Conservation (phyloP, 2,797 vertebrate species). For the Sebastes miniatus region DNA sequence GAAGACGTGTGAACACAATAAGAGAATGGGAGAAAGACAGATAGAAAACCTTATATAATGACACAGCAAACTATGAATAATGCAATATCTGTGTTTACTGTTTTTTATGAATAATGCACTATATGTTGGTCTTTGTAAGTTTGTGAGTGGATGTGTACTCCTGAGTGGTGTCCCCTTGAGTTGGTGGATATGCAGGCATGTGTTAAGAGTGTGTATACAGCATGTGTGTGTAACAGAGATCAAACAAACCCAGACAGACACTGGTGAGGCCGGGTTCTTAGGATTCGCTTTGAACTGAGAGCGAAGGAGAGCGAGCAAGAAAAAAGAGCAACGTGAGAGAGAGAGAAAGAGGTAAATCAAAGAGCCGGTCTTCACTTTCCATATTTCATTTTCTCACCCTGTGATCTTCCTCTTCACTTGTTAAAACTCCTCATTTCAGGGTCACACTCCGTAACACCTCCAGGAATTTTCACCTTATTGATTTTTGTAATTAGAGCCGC, state of each 20-base stretch:
- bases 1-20: not conserved
- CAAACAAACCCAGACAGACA: conserved; percentile 56
- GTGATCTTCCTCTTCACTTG: conserved; percentile 28
- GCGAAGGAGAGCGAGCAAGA: not conserved
- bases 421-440: conserved; percentile 8
- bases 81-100: conserved; percentile 44
- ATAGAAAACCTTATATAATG: conserved; percentile 49
- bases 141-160: not conserved
- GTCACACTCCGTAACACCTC: not conserved
- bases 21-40: not conserved
- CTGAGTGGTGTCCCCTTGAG: conserved; percentile 2
- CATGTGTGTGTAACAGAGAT: conserved; percentile 18
- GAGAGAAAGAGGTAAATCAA: conserved; percentile 33
- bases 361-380: conserved; percentile 36
- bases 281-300: conserved; percentile 60
- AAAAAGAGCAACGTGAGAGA: not conserved
- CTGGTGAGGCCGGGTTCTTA: conserved; percentile 23
- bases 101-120: conserved; percentile 54
- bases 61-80: conserved; percentile 57
- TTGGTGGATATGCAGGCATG: conserved; percentile 20
- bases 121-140: not conserved
- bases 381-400: conserved; percentile 50
- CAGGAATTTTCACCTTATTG: not conserved
- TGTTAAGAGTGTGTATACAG: not conserved
- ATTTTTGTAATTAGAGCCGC: not conserved